Base-by-base conservation (phyloP, 2,113 vertebrate genomes). In the Riparia riparia region DNA sequence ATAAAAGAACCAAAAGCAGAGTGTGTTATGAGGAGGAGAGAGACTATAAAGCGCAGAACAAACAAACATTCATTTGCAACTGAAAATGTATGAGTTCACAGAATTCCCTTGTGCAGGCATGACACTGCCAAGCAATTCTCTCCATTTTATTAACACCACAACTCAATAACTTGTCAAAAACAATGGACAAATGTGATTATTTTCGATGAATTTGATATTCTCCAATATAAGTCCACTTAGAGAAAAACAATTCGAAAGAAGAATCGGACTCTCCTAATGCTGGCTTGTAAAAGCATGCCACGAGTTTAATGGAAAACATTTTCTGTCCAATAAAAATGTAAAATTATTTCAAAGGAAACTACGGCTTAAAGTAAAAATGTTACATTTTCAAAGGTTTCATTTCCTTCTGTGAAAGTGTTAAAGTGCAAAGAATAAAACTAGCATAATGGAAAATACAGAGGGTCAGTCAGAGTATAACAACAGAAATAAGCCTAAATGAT, bases 131-230 rank as follows among this genome's bases (percentile, higher is more conserved):
- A 93, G 91, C 72, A 96, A 95, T 84, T 60, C 83, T 86, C 74
- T 95, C 74, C 20, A 68, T 93, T 93, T 92, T 91, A 94, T 96
- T 93, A 96, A 96, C 90, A 90, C 71, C 86, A 91, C 90, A 89
- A 91, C 95, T 95, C 95, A 96, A 76, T 95, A 94, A 94, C 96
- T 94, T 93, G 95, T 95, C 94, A 96, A 94, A 95, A 97, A 82
- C 87, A 91, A 91, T 79, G 78, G 82, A 91, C 61, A 91, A 96
- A 93, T 80, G 89, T 87, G 89, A 96, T 95, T 87, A 76, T 95
- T 95, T 95, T 69, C 5, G 1, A 76, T 44, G 84, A 61, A 86
- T 93, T 69, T 91, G 82, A 89, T 87, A 51, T 45, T 85, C 84
- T 84, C 81, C 84, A 82, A 32, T 89, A 4, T 15, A 91, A 91